Evolutionary conservation across 2,113 vertebrate species (phyloP), one percentile per base, ranked within the genome.

Genomic region (Cariama cristata): DNA sequence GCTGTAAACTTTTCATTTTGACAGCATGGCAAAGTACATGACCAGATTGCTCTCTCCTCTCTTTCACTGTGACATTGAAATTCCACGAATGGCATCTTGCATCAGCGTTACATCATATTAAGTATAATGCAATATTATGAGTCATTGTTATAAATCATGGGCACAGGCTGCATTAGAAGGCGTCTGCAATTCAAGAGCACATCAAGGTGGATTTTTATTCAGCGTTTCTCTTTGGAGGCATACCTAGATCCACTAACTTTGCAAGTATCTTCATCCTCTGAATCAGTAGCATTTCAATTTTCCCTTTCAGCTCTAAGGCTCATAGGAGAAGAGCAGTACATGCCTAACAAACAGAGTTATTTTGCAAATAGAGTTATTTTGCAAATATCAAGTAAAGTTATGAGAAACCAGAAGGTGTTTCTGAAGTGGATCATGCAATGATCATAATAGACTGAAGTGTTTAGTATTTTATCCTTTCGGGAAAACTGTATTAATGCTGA

Each of bases 21-120:
- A 75, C n/a, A 77, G 62, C 58, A 24, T 18, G 30, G 64, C 75
- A 71, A 92, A 55, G 92, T 82, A 74, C 90, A 88, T 66, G 92
- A 81, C 77, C 91, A 94, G 76, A 67, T 68, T 93, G 68, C 88
- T 91, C 93, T 88, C 84, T 87, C 77, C 68, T 86, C 80, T 88
- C 79, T 86, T 87, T 69, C 50, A 75, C 86, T 84, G 86, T 97
- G 97, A 97, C 97, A 97, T 97, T 98, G 97, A 96, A 96, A 97
- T 97, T 97, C 96, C 96, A 93, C 42, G 73, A 96, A 97, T 96
- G 95, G 94, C 92, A 96, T 97, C 97, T 97, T 98, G 97, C 97
- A 97, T 98, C 97, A 97, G 97, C 79, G 83, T 97, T 98, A 97
- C 97, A 96, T 97, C 97, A 98, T 96, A 93, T 97, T 97, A 97